Evolutionary conservation across 2,797 vertebrate genomes (phyloP).

Genomic region (Sciaenops ocellatus): DNA sequence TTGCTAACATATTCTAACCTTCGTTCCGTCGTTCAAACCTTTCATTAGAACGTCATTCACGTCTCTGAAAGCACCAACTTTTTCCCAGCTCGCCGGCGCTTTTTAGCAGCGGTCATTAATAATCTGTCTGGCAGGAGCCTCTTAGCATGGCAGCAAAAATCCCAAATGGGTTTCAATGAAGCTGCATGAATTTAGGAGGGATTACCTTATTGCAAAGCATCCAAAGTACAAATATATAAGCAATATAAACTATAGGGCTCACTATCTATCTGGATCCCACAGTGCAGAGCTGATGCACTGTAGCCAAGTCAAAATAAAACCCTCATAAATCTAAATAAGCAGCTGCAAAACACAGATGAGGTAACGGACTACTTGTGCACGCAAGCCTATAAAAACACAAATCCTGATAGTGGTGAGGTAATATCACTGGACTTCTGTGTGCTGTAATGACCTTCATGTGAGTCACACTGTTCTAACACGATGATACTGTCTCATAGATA

Average conservation of each 20-base stretch:
- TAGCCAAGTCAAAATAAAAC: conserved; percentile 34
- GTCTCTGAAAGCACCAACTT: conserved; percentile 20
- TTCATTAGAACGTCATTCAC: conserved; percentile 43
- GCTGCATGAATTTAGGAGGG: conserved; percentile 52
- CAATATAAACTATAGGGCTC: conserved; percentile 19
- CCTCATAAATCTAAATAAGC: conserved; percentile 48
- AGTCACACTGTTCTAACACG: conserved; percentile 18
- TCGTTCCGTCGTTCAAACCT: conserved; percentile 16
- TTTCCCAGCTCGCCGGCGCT: not conserved
- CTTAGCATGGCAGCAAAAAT: conserved; percentile 43
- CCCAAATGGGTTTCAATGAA: conserved; percentile 28
- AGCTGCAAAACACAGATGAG: conserved; percentile 14
- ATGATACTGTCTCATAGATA: conserved; percentile 30
- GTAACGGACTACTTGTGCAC: conserved; percentile 34
- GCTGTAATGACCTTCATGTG: conserved; percentile 31
- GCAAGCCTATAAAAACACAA: conserved; percentile 38
- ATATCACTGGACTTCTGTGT: conserved; percentile 20
- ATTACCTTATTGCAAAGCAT: conserved; percentile 49
- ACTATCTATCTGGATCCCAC: conserved; percentile 26
- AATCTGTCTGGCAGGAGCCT: conserved; percentile 57
- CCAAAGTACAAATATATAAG: conserved; percentile 44
- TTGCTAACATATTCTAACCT: conserved; percentile 29
- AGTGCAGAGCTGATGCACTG: conserved; percentile 11
- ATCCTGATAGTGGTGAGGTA: conserved; percentile 35
- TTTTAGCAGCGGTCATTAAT: conserved; percentile 43